These are phyloP conservation scores for Etheostoma perlongum DNA, from an alignment of 2,797 vertebrate genomes.

Conservation along the genomic window DNA sequence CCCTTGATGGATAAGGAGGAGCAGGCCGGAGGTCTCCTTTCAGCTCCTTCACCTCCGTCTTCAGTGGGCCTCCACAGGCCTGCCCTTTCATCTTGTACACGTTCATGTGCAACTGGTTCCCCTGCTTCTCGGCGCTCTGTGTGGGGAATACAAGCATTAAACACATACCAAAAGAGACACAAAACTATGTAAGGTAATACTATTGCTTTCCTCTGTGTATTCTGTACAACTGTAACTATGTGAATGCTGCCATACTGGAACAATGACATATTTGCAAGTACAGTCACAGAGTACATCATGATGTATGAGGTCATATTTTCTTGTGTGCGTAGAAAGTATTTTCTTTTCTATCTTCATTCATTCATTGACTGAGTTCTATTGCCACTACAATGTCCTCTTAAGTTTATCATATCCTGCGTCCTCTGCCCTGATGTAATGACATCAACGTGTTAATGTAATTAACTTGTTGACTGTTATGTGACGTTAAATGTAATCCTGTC, in stretches of 20 bases:
- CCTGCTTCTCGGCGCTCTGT: constrained; percentile 94
- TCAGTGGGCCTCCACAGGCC: constrained; percentile 79
- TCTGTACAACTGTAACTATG: too few species aligned
- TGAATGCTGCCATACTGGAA: constrained; percentile 22
- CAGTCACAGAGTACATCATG: neutral
- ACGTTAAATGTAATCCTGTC: neutral
- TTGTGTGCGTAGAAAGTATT: neutral
- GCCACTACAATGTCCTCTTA: too few species aligned
- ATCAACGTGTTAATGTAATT: neutral
- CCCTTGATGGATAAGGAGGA: constrained; percentile 84
- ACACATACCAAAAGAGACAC: neutral
- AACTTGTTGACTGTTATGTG: neutral
- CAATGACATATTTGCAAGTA: neutral
- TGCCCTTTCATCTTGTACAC: constrained; percentile 89
- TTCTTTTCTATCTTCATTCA: neutral
- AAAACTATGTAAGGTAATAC: neutral
- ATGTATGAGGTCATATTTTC: neutral
- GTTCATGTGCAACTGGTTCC: constrained; percentile 94
- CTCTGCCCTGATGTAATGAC: neutral
- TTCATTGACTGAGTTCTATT: neutral
- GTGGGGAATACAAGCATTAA: neutral
- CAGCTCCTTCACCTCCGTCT: constrained; percentile 80
- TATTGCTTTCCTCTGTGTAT: neutral
- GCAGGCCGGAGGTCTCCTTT: constrained; percentile 88
- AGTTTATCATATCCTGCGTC: neutral